Percentiles rank a stretch among this genome's conserved stretches.
Conservation (phyloP, 2,888 invertebrate genomes). For the Tanytarsus gracilentus region DNA sequence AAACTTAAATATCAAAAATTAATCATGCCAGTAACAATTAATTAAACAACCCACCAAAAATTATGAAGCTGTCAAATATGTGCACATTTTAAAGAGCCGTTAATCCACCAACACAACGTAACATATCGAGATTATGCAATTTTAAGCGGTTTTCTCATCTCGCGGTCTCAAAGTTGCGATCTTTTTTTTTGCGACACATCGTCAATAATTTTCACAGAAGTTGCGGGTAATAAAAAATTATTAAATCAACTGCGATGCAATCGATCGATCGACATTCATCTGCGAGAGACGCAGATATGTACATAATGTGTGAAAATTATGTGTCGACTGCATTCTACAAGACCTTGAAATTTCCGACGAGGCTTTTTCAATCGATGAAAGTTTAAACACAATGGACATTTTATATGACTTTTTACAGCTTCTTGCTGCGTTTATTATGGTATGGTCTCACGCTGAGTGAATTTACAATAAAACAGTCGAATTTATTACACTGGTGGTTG, state of each 20-base stretch:
- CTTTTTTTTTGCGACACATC: constrained; percentile 11
- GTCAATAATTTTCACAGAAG: not conserved
- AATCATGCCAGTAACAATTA: too few species aligned
- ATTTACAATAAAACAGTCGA: too few species aligned
- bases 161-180: not conserved
- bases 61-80: not conserved
- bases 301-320: constrained; percentile 2
- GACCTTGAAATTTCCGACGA: too few species aligned
- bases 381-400: too few species aligned
- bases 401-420: too few species aligned
- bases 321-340: not conserved
- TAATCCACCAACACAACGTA: not conserved
- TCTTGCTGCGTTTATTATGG: too few species aligned
- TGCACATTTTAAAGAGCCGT: too few species aligned
- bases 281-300: too few species aligned
- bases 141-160: not conserved
- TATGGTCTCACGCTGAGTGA: too few species aligned
- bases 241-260: not conserved
- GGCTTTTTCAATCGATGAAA: too few species aligned
- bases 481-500: constrained; percentile 1
- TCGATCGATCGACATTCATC: not conserved
- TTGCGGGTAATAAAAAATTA: not conserved
- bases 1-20: too few species aligned
- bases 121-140: not conserved
- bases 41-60: too few species aligned